Conservation (phyloP, 2,113 vertebrate species). For the Melanotaenia duboulayi region DNA sequence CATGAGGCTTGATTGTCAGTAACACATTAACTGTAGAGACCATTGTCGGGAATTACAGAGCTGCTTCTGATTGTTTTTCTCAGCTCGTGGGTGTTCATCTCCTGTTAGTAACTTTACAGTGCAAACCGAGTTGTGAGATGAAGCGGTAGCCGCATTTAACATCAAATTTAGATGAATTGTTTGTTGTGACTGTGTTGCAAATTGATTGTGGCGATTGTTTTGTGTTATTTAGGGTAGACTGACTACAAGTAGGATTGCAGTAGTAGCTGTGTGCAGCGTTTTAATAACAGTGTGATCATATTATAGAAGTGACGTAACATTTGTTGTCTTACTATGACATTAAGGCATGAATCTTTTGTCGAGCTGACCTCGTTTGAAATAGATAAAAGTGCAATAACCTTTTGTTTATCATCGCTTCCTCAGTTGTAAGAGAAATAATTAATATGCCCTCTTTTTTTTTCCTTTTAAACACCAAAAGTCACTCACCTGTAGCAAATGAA, state of each 20-base stretch:
- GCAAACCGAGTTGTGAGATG: constrained; percentile 44
- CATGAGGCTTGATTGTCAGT: constrained; percentile 63
- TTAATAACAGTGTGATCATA: constrained; percentile 79
- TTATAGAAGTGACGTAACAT: constrained; percentile 78
- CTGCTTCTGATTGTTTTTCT: constrained; percentile 60
- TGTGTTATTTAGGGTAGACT: constrained; percentile 72
- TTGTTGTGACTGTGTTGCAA: constrained; percentile 76
- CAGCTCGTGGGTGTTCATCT: constrained; percentile 43
- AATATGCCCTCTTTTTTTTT: constrained; percentile 67
- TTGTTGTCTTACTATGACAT: constrained; percentile 73
- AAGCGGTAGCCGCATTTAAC: constrained; percentile 56
- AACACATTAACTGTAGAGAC: constrained; percentile 78
- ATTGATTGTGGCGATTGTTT: constrained; percentile 74
- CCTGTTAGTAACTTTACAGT: constrained; percentile 37
- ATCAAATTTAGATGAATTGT: constrained; percentile 62
- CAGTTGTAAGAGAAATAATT: constrained; percentile 45
- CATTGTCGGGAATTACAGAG: constrained; percentile 49
- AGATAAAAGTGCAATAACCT: constrained; percentile 84
- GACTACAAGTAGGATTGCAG: constrained; percentile 73
- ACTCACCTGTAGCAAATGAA: constrained; percentile 71
- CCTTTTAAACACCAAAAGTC: constrained; percentile 75
- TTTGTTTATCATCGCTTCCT: constrained; percentile 82
- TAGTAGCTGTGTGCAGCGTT: constrained; percentile 81
- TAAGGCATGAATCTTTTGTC: constrained; percentile 78
- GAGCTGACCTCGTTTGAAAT: constrained; percentile 79